These are phyloP conservation scores for Pitta sordida DNA, from an alignment of 2,113 vertebrate species.

Conservation along the genomic window DNA sequence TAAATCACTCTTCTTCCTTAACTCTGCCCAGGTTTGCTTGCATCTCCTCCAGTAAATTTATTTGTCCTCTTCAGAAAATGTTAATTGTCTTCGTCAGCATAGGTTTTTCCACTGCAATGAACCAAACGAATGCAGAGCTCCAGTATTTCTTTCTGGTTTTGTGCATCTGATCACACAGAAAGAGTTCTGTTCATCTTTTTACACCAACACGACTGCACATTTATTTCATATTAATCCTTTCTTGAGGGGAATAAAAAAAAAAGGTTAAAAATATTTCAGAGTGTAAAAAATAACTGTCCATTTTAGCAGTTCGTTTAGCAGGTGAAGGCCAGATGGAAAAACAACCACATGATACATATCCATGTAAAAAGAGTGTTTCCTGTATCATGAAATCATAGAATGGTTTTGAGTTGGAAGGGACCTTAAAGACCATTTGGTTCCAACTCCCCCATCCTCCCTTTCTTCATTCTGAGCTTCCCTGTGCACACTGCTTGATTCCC, in stretches of 20 bases:
- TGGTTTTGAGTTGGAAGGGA: not conserved
- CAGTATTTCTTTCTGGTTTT: not conserved
- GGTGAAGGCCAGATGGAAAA: not conserved
- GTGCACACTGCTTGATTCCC: not conserved
- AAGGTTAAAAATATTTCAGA: not conserved
- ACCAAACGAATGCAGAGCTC: not conserved
- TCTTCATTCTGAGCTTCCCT: not conserved
- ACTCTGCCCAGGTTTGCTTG: not conserved
- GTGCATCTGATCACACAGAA: not conserved
- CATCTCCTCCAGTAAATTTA: not conserved
- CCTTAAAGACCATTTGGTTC: not conserved
- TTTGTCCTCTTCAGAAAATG: not conserved
- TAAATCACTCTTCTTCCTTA: not conserved
- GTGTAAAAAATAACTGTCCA: not conserved
- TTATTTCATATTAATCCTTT: not conserved
- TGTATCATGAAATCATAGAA: not conserved
- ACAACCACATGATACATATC: not conserved
- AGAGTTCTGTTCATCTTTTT: not conserved
- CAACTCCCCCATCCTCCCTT: not conserved
- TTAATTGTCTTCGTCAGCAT: not conserved
- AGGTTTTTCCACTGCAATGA: not conserved
- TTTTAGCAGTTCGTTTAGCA: not conserved
- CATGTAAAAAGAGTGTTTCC: not conserved
- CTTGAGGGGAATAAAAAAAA: not conserved
- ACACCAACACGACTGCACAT: not conserved